These are phyloP conservation scores for Erebia epiphron DNA, from an alignment of 2,888 invertebrate genomes.

Conservation along the genomic window DNA sequence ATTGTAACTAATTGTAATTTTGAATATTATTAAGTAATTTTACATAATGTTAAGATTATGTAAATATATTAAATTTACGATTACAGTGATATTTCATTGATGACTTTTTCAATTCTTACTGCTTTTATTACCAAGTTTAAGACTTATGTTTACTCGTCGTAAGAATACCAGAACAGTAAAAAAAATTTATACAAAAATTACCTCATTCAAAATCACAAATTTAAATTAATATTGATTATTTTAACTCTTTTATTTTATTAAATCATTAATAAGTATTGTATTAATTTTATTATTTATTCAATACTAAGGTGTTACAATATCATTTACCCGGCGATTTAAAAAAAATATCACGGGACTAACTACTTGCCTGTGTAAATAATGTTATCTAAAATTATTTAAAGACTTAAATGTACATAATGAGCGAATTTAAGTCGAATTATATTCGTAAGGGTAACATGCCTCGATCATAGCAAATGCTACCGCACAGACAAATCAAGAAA, in stretches of 20 bases:
- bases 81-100: not conserved
- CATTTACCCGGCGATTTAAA: not conserved
- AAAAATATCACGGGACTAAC: conserved; percentile 7
- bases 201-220: not conserved
- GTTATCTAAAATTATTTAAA: conserved; percentile 1
- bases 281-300: not conserved
- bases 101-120: not conserved
- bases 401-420: not conserved
- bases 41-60: conserved; percentile 4
- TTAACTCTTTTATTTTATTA: not conserved
- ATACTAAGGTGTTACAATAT: not conserved
- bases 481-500: not conserved
- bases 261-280: not conserved
- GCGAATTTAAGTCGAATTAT: not conserved
- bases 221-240: not conserved
- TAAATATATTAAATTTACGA: conserved; percentile 4
- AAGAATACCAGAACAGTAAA: conserved; percentile 6
- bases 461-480: too few relatives aligned
- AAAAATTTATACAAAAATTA: not conserved
- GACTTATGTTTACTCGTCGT: not conserved
- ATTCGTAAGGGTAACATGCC: not conserved
- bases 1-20: conserved; percentile 4
- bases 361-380: not conserved
- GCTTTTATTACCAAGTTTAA: not conserved
- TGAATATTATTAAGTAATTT: conserved; percentile 9